Conservation (phyloP, 2,797 vertebrate genomes). For the Macrochelys suwanniensis region DNA sequence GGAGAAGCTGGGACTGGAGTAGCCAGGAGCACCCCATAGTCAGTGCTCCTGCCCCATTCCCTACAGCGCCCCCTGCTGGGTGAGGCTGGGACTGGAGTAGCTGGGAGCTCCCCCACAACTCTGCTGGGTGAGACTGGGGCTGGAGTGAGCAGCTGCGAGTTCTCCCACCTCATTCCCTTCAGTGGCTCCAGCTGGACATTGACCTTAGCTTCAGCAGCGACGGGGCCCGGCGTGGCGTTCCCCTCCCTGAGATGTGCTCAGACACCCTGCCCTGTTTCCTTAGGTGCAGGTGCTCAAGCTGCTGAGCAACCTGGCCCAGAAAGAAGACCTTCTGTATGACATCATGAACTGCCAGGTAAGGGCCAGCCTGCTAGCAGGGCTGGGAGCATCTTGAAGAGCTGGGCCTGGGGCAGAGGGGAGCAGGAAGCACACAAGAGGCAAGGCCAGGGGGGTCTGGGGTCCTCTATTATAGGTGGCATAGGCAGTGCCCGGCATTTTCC, state of each 20-base stretch:
- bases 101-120: too few relatives aligned
- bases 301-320: conserved; percentile 54
- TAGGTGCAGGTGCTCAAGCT: conserved; percentile 64
- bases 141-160: background rate
- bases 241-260: background rate
- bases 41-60: background rate
- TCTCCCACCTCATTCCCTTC: background rate
- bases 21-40: background rate
- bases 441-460: background rate
- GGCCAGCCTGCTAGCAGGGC: background rate
- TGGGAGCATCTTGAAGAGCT: background rate
- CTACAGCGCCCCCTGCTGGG: background rate
- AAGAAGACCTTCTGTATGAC: conserved; percentile 57
- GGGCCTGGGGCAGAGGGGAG: background rate
- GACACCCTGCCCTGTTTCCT: background rate
- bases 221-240: background rate
- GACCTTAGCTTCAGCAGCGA: background rate
- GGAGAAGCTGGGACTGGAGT: too few relatives aligned
- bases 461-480: background rate
- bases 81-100: background rate
- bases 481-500: background rate
- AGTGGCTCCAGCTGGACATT: too few relatives aligned
- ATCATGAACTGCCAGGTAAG: conserved; percentile 66
- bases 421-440: background rate
- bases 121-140: background rate